Percentiles rank a stretch among this genome's conserved stretches.
phyloP scores from a whole-genome alignment of 2,797 vertebrate genomes.

The Echeneis naucrates region DNA sequence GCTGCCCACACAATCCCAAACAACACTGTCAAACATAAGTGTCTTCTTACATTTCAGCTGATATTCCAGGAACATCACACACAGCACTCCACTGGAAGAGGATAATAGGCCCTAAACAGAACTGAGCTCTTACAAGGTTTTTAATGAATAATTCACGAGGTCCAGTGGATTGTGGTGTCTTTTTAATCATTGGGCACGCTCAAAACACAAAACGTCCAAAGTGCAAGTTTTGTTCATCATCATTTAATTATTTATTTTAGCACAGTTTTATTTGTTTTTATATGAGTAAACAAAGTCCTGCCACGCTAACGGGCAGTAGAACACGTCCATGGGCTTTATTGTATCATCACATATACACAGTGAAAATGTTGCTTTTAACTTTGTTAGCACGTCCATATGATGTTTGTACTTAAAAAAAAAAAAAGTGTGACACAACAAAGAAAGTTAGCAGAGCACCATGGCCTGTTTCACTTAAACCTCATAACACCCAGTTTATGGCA shows the following conservation, averaged over 20 bases:
- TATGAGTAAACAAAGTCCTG: neutral
- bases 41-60: conserved; percentile 7
- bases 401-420: too few relatives aligned
- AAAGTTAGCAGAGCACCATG: too few relatives aligned
- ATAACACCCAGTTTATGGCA: too few relatives aligned
- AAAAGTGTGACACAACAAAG: too few relatives aligned
- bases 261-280: neutral
- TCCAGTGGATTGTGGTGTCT: conserved; percentile 14
- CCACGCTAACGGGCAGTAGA: neutral
- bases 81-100: neutral
- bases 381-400: too few relatives aligned
- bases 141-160: conserved; percentile 32
- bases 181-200: conserved; percentile 2
- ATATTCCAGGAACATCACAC: conserved; percentile 19
- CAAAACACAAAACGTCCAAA: neutral
- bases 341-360: too few relatives aligned
- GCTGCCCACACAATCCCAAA: conserved; percentile 8
- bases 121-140: neutral
- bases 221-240: neutral
- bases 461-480: too few relatives aligned
- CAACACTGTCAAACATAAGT: neutral
- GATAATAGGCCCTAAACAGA: conserved; percentile 1
- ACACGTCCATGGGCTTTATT: neutral
- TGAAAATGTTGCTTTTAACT: too few relatives aligned
- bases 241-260: neutral